phyloP scores from a whole-genome alignment of 2,888 invertebrate genomes.

The Lamproptera curius region DNA sequence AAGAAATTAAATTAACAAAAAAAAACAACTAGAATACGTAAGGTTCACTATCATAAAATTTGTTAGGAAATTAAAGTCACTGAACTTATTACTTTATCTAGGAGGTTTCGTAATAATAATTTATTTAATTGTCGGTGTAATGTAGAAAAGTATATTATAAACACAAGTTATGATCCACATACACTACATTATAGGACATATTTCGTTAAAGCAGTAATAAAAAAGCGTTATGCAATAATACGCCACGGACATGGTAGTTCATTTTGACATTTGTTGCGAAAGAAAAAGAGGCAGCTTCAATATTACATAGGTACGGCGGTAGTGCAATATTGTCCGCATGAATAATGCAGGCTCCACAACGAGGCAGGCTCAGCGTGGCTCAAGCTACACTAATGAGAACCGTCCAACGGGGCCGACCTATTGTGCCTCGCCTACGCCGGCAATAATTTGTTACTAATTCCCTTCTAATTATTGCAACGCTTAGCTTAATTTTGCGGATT shows the following conservation, averaged over 20 bases:
- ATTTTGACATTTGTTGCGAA: conserved; percentile 41
- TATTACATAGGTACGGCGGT: conserved; percentile 31
- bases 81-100: too few species aligned
- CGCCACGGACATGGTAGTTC: conserved; percentile 38
- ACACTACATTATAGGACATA: too few species aligned
- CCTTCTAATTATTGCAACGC: conserved; percentile 61
- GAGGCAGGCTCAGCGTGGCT: conserved; percentile 52
- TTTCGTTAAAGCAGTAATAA: too few species aligned
- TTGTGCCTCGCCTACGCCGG: conserved; percentile 59
- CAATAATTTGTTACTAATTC: conserved; percentile 73
- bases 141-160: too few species aligned
- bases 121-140: too few species aligned
- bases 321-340: conserved; percentile 73
- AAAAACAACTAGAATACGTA: too few species aligned
- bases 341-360: conserved; percentile 65
- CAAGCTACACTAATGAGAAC: conserved; percentile 68
- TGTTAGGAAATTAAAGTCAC: too few species aligned
- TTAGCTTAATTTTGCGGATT: conserved; percentile 29
- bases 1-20: too few species aligned
- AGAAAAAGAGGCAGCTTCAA: conserved; percentile 32
- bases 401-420: conserved; percentile 53
- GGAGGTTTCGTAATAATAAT: too few species aligned
- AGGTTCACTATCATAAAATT: too few species aligned
- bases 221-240: too few species aligned
- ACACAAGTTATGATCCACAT: too few species aligned